Evolutionary conservation across 2,113 vertebrate species (phyloP), one percentile per base, ranked within the genome.

Genomic region (Cyprinodon tularosa): DNA sequence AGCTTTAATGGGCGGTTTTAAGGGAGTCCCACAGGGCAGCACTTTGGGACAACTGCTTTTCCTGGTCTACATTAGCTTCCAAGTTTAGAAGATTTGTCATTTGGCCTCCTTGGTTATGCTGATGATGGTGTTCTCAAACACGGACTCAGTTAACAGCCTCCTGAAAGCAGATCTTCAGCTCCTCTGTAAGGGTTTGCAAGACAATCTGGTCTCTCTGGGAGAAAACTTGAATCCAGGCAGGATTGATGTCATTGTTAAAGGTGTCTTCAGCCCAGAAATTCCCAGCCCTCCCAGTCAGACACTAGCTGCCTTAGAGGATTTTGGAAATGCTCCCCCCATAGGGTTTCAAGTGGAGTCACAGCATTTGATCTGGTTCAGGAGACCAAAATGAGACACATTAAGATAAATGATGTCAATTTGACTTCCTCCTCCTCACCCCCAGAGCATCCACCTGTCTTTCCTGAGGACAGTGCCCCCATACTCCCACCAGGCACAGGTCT

Each of bases 381-480:
- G 5, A 42, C 42, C 9, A 42, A 42, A 42, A 42, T 42, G 9
- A 42, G 42, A 29, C 1, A 3, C 59, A 29, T 3, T 12, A 11
- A 36, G 22, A 13, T 9, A 62, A 36, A 13, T 36, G 22, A 29
- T 12, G 17, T 20, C 40, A 15, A 13, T 29, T 37, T 15, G 9
- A 36, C 62, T 36, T 22, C 69, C 60, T 22, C 22, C 3, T 42
- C 50, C n/a, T 50, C 13, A 3, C 65, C 53, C 36, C 6, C 96
- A 99, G 98, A 99, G 97, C 87, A 99, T 99, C 91, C 97, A 99
- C 91, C 94, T 99, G 87, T 99, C 98, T 0, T 99, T 99, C 94
- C 95, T 99, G 81, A 95, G 98, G 84, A 99, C 97, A 0, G 98
- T 99, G 37, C 98, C 98, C 0, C 98, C 98, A 0, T 99, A 98